Base-by-base conservation (phyloP, 1,140 invertebrate species). In the Diorhabda carinulata region DNA sequence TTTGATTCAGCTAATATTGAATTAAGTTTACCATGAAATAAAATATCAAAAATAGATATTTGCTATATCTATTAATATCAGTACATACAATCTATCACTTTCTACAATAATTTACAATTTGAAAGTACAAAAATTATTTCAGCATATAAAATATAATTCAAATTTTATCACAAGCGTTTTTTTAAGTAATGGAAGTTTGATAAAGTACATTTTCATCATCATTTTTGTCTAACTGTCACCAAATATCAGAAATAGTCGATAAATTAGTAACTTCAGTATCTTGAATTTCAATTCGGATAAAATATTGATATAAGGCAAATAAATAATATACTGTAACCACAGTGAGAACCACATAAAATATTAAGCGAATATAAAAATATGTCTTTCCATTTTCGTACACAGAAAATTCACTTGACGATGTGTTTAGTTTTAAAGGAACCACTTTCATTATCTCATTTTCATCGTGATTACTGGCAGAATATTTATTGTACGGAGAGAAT, bases 181-280 rank as follows among this genome's bases (percentile, higher is more conserved):
- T 66, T 62, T 68, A 73, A 60, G 70, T 61, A 62, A 73, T 64
- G 73, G 71, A 73, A 67, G 83, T 86, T 77, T 86, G 83, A 75
- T 86, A 86, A 77, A 86, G 84, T 73, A 85, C 82, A 65, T 82
- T 83, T 40, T 81, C 80, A 58, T 85, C 84, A 76, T 85, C 85
- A 77, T 80, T 81, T 79, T 83, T 82, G 69, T 83, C 81, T 72
- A 86, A 74, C 79, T 86, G 87, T 90, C 88, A 90, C 89, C 89
- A 91, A 40, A 89, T 83, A 73, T 90, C 88, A 3, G 86, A 85
- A 7, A 88, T 82, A 5, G 83, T 86, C 5, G 87, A 86, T 72
- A 90, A 84, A 78, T 86, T 88, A 68, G 86, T 86, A 75, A 90
- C 88, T 76, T 90, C 88, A 80, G 89, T 89, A 78, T 89, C 87